Percentiles rank a stretch among this genome's conserved stretches.
phyloP scores from a whole-genome alignment of 2,113 vertebrate genomes.

The Athene cunicularia region DNA sequence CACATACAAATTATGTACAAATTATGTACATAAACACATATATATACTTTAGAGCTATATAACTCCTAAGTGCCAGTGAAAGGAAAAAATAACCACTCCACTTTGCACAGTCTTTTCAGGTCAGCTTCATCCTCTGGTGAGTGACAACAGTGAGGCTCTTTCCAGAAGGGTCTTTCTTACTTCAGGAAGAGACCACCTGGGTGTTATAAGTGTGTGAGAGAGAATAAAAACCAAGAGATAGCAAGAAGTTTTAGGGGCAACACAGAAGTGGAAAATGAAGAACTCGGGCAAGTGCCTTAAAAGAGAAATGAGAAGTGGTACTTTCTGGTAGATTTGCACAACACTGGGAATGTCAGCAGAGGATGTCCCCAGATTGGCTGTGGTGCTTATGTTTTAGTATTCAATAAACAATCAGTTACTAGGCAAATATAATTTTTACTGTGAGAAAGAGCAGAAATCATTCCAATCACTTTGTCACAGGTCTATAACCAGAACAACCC shows the following conservation, averaged over 20 bases:
- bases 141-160: neutral
- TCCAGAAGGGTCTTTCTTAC: slow-evolving; percentile 12
- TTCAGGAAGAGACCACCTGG: slow-evolving; percentile 34
- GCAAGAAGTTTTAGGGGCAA: neutral
- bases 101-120: neutral
- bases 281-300: neutral
- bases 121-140: neutral
- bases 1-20: neutral
- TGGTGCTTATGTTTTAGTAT: neutral
- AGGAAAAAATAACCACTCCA: neutral
- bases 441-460: neutral
- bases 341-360: neutral
- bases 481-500: neutral
- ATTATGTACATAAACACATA: neutral
- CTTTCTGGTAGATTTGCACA: neutral
- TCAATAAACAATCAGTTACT: neutral
- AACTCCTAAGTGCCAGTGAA: neutral
- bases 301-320: neutral
- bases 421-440: neutral
- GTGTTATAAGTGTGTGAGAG: neutral
- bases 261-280: neutral
- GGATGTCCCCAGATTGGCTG: neutral
- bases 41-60: neutral
- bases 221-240: neutral
- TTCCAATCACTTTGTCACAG: neutral